phyloP scores from a whole-genome alignment of 2,797 vertebrate species.

The Aquila chrysaetos region DNA sequence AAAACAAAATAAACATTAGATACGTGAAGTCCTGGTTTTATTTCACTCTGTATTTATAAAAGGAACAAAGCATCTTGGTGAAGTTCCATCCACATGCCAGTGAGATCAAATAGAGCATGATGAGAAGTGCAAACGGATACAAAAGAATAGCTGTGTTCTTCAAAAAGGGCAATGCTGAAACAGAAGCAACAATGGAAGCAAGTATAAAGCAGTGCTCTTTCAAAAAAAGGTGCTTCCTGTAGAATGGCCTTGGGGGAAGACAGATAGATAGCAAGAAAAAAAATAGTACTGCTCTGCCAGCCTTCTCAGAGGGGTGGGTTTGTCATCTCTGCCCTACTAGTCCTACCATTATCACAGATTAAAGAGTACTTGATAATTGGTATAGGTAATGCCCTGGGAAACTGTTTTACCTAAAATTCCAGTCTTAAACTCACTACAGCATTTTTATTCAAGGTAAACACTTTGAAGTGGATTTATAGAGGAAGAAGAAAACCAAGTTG shows the following conservation, averaged over 20 bases:
- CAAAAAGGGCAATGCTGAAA: conserved; percentile 89
- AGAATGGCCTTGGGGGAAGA: neutral
- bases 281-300: neutral
- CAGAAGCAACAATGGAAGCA: neutral
- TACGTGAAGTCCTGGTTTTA: conserved; percentile 55
- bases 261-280: neutral
- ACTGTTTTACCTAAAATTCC: neutral
- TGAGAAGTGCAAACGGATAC: conserved; percentile 90
- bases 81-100: conserved; percentile 95
- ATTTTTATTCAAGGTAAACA: neutral
- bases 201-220: neutral
- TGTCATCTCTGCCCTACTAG: neutral
- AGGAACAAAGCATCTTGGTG: conserved; percentile 88
- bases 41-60: conserved; percentile 93
- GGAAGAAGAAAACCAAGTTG: neutral
- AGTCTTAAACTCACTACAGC: neutral
- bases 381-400: neutral
- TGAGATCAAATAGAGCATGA: conserved; percentile 87
- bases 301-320: too few relatives aligned
- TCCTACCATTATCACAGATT: fast-evolving
- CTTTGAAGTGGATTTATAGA: neutral
- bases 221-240: neutral
- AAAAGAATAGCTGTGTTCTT: conserved; percentile 93
- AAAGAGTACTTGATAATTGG: neutral
- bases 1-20: neutral